phyloP scores from a whole-genome alignment of 2,888 invertebrate species.

The Tetramorium bicarinatum region DNA sequence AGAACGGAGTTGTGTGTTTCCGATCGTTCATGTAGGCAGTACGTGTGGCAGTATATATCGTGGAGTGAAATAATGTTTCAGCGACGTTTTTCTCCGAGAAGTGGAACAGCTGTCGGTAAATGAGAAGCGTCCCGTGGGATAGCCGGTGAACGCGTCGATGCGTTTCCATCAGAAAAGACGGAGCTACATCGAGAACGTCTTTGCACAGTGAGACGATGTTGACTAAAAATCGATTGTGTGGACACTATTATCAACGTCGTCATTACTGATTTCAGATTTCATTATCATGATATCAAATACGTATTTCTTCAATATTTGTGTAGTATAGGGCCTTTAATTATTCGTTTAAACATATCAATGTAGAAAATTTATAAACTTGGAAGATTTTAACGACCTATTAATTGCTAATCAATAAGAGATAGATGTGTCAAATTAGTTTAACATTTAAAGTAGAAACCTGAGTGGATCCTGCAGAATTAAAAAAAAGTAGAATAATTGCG shows the following conservation, averaged over 20 bases:
- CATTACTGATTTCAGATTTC: background rate
- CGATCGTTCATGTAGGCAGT: constrained; percentile 46
- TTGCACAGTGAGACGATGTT: constrained; percentile 16
- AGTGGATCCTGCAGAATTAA: background rate
- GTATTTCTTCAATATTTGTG: background rate
- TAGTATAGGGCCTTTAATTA: background rate
- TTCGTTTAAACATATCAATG: background rate
- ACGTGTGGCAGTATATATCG: constrained; percentile 46
- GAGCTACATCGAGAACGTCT: constrained; percentile 34
- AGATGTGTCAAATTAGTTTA: background rate
- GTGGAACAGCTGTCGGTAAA: constrained; percentile 42
- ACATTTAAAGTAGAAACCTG: background rate
- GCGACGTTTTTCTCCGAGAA: constrained; percentile 53
- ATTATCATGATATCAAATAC: background rate
- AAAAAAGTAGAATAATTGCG: background rate
- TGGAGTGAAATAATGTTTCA: constrained; percentile 51
- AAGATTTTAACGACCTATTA: background rate
- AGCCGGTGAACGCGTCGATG: constrained; percentile 18
- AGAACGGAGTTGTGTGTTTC: constrained; percentile 34
- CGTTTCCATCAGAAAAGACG: constrained; percentile 13
- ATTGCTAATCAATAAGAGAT: background rate
- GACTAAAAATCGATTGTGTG: background rate
- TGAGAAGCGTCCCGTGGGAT: constrained; percentile 40
- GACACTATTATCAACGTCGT: background rate
- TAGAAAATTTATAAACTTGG: background rate